Evolutionary conservation across 64 coral and sea anemone genomes (phyloP), one percentile per base, ranked within the genome.

Genomic region (Pachyseris speciosa): DNA sequence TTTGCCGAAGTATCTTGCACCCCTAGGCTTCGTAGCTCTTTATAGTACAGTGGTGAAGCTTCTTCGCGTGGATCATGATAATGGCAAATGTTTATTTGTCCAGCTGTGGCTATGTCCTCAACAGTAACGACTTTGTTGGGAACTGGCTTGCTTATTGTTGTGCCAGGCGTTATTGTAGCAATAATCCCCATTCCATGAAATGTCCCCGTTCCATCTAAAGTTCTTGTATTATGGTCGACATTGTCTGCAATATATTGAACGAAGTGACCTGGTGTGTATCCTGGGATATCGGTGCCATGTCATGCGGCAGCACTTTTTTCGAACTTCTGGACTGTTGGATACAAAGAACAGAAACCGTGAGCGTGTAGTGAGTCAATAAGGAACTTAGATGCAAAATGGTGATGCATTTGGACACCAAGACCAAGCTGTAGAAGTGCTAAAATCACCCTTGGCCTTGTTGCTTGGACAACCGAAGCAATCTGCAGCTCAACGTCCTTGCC

Each of bases 331-430:
- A 89, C 73, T 22, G 72, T 79, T 2, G 13, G 9, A 42, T 91
- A 91, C 9, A 65, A 61, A 15, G 29, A 67, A 60, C 89, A 91
- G 67, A 91, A 84, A n/a, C 89, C 89, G 33, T 88, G 65, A 30
- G 27, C 58, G 22, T 88, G 33, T 1, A 93, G 17, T 2, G 73
- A 68, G 30, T 93, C 91, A 16, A 81, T 59, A 0, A 93, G 59
- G 32, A 87, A 87, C 31, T n/a, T 86, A 7, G 91, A 87, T 9
- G 71, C n/a, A 66, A 87, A 93, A 4, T 68, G 72, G 53, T 94
- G 91, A 24, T 94, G 84, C 49, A 87, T 75, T n/a, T 94, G 91
- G 8, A 93, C 42, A 22, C 10, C 91, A 24, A 93, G 45, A 9
- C 70, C 83, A 6, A 87, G 13, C 37, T 93, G 61, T 12, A 87